Percentiles rank a stretch among this genome's conserved stretches.
These are phyloP conservation scores for Sebastolobus altivelis DNA, from an alignment of 2,797 vertebrate species.

Conservation along the genomic window DNA sequence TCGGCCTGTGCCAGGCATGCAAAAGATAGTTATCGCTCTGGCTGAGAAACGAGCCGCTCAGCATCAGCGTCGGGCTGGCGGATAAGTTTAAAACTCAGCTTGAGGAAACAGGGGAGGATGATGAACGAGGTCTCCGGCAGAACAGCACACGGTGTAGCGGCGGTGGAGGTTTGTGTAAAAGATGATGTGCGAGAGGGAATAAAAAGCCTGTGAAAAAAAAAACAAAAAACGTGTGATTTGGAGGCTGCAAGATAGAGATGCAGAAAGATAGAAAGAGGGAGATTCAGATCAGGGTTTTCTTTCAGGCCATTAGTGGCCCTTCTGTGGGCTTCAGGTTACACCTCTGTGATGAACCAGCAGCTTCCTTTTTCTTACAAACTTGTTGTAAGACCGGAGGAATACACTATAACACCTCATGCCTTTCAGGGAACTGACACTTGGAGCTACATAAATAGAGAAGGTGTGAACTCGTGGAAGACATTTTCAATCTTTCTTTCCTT, in stretches of 20 bases:
- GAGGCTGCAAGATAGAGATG: constrained; percentile 14
- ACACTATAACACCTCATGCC: constrained; percentile 52
- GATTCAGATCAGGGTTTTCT: constrained; percentile 61
- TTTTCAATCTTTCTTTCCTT: constrained; percentile 26
- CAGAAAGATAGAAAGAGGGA: constrained; percentile 37
- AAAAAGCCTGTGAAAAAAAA: constrained; percentile 4
- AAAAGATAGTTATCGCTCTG: constrained; percentile 72
- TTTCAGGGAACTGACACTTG: constrained; percentile 52
- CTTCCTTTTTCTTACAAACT: neutral
- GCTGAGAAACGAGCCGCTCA: constrained; percentile 69
- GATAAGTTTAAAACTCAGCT: constrained; percentile 68
- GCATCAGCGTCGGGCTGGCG: constrained; percentile 35
- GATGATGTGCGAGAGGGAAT: constrained; percentile 31
- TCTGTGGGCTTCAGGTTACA: constrained; percentile 47
- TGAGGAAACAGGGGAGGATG: constrained; percentile 62
- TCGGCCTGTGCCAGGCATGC: constrained; percentile 27
- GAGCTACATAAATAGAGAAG: constrained; percentile 57
- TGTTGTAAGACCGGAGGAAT: constrained; percentile 45
- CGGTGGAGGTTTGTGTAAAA: constrained; percentile 46
- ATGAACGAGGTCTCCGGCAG: constrained; percentile 62
- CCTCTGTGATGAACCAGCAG: constrained; percentile 50
- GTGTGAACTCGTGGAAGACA: constrained; percentile 35
- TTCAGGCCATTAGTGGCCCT: constrained; percentile 66
- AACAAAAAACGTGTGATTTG: constrained; percentile 3
- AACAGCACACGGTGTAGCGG: constrained; percentile 31